phyloP scores from a whole-genome alignment of 2,797 vertebrate species.

The Acipenser transmontanus region DNA sequence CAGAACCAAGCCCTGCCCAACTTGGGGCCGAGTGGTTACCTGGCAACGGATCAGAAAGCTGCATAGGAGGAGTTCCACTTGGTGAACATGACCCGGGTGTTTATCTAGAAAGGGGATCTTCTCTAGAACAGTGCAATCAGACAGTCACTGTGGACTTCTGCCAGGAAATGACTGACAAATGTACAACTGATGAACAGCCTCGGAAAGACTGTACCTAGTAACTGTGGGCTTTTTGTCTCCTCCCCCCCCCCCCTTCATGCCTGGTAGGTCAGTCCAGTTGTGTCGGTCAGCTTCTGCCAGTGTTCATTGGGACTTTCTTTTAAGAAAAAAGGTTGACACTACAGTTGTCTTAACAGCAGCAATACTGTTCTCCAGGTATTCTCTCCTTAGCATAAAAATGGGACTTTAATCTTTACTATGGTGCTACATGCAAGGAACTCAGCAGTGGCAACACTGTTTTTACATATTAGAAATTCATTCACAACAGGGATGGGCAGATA shows the following conservation, averaged over 20 bases:
- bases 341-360: slow-evolving; percentile 98
- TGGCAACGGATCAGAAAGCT: slow-evolving; percentile 55
- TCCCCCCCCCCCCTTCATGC: no score
- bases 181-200: slow-evolving; percentile 95
- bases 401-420: slow-evolving; percentile 77
- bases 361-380: slow-evolving; percentile 95
- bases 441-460: slow-evolving; percentile 69
- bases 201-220: slow-evolving; percentile 87
- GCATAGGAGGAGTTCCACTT: slow-evolving; percentile 39
- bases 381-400: slow-evolving; percentile 72
- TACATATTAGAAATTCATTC: slow-evolving; percentile 72
- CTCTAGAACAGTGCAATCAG: slow-evolving; percentile 80
- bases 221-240: slow-evolving; percentile 35
- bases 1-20: slow-evolving; percentile 45
- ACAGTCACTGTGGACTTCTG: slow-evolving; percentile 97
- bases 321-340: slow-evolving; percentile 81
- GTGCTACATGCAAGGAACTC: slow-evolving; percentile 85
- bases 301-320: slow-evolving; percentile 58
- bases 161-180: slow-evolving; percentile 99
- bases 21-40: slow-evolving; percentile 61
- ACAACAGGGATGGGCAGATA: slow-evolving; percentile 73
- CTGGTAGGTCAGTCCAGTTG: slow-evolving; percentile 39
- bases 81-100: slow-evolving; percentile 56
- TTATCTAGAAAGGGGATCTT: slow-evolving; percentile 69
- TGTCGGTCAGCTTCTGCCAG: slow-evolving; percentile 77